Evolutionary conservation across 1,140 invertebrate genomes (phyloP).

Genomic region (Drosophila jambulina): DNA sequence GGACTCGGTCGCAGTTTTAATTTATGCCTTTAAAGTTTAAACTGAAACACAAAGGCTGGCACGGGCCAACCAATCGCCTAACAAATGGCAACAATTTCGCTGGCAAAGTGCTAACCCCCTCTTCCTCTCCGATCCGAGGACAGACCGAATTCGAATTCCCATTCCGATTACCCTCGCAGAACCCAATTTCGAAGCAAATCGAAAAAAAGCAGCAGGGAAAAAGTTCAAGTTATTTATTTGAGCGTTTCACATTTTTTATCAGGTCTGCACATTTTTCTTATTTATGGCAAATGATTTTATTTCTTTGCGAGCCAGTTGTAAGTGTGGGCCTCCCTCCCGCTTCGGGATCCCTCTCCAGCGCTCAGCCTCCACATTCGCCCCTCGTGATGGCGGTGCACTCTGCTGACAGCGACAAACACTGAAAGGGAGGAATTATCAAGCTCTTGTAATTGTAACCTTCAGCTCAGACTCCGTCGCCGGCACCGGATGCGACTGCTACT

Average conservation of each 20-base stretch:
- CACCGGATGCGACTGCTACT: constrained; percentile 7
- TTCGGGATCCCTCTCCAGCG: background rate
- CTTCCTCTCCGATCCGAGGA: background rate
- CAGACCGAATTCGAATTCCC: constrained; percentile 43
- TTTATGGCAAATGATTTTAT: constrained; percentile 80
- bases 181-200: constrained; percentile 54
- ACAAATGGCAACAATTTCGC: constrained; percentile 81
- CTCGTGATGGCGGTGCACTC: constrained; percentile 47
- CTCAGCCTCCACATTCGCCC: constrained; percentile 1
- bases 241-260: constrained; percentile 82
- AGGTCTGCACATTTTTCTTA: constrained; percentile 74
- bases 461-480: constrained; percentile 19
- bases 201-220: constrained; percentile 56
- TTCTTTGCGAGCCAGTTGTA: constrained; percentile 39
- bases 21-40: constrained; percentile 76
- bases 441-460: constrained; percentile 73
- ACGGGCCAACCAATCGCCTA: constrained; percentile 67
- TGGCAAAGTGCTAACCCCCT: constrained; percentile 61
- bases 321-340: constrained; percentile 11
- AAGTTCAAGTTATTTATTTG: constrained; percentile 80
- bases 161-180: constrained; percentile 41
- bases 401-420: constrained; percentile 71
- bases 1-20: constrained; percentile 45
- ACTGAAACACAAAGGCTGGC: constrained; percentile 50
- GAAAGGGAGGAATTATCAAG: constrained; percentile 71